A percentile compares a stretch with the other conserved stretches of the same genome.
phyloP scores from a whole-genome alignment of 2,113 vertebrate genomes.

The Dasyurus viverrinus region DNA sequence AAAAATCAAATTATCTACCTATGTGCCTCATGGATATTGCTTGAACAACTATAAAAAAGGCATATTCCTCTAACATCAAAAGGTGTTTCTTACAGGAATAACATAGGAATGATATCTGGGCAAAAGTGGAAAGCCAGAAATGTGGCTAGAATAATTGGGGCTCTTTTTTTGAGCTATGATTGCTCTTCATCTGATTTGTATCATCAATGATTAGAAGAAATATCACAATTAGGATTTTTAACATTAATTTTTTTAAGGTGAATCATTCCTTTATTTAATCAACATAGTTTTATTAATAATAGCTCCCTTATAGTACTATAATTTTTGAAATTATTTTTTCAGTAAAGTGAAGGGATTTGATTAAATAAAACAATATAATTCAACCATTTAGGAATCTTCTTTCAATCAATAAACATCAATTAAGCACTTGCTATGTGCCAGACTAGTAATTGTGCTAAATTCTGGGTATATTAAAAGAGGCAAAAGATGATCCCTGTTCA shows the following conservation, averaged over 20 bases:
- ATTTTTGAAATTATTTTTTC: background rate
- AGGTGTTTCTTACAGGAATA: background rate
- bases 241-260: background rate
- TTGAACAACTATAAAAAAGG: no score
- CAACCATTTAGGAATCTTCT: background rate
- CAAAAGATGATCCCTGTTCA: background rate
- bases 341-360: background rate
- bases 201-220: background rate
- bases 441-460: background rate
- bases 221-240: background rate
- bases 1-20: no score
- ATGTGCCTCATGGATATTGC: no score
- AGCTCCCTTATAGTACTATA: background rate
- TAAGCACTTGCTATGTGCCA: background rate
- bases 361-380: background rate
- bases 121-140: background rate
- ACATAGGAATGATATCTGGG: background rate
- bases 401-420: background rate
- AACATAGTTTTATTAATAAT: background rate
- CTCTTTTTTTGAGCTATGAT: background rate
- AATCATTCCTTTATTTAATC: background rate
- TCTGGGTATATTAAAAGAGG: background rate
- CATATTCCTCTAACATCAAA: background rate
- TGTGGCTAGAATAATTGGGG: background rate
- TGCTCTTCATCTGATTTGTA: background rate